Conservation (phyloP, 2,113 vertebrate species). For the Nothocercus julius region DNA sequence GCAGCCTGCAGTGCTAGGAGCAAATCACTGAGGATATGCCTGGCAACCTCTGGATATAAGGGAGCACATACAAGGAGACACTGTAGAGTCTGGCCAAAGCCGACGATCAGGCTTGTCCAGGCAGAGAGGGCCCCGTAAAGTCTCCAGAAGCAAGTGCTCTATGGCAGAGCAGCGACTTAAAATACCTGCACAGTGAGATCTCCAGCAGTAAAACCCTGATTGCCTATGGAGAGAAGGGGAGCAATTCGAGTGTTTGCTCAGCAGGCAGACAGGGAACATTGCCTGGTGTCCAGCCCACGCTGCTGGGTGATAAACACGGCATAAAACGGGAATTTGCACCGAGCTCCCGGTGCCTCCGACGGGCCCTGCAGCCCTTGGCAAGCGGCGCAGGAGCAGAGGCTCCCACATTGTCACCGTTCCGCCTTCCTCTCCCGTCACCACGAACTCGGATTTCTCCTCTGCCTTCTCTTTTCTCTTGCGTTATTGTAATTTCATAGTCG, state of each 20-base stretch:
- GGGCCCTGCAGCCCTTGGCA: background rate
- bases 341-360: background rate
- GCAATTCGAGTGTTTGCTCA: slow-evolving; percentile 29
- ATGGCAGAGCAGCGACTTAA: background rate
- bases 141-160: background rate
- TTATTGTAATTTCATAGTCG: background rate
- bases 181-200: background rate
- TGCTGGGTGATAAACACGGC: slow-evolving; percentile 26
- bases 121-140: background rate
- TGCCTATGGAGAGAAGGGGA: slow-evolving; percentile 5
- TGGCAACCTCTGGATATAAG: background rate
- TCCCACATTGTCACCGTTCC: background rate
- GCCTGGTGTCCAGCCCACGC: background rate
- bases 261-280: slow-evolving; percentile 24
- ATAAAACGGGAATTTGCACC: slow-evolving; percentile 42
- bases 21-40: background rate
- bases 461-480: background rate
- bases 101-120: background rate
- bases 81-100: background rate
- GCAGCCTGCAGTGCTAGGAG: background rate
- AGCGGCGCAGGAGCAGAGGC: background rate
- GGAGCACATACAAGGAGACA: background rate
- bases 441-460: background rate
- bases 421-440: background rate
- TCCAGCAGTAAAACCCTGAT: background rate